Evolutionary conservation across 1,140 invertebrate species (phyloP).

Genomic region (Heliconius hewitsoni): DNA sequence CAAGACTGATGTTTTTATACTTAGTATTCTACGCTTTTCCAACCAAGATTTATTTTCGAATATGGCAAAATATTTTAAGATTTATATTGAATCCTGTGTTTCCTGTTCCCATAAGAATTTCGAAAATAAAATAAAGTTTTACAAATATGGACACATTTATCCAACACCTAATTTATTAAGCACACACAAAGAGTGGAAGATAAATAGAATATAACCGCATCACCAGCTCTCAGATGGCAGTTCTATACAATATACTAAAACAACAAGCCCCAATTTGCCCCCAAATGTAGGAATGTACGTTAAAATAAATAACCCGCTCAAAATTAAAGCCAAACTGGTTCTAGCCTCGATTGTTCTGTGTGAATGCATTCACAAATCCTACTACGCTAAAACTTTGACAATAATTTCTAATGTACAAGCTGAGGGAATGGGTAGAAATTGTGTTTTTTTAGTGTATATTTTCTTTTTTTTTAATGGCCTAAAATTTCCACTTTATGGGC

Average conservation of each 20-base stretch:
- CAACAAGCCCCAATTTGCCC: conserved; percentile 18
- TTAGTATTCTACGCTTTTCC: too few relatives aligned
- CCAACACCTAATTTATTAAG: too few relatives aligned
- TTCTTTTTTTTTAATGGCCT: background rate
- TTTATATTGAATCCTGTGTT: too few relatives aligned
- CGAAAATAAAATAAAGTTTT: too few relatives aligned
- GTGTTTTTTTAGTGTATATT: background rate
- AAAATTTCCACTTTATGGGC: too few relatives aligned
- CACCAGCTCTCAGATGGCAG: conserved; percentile 9
- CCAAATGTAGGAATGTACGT: conserved; percentile 25
- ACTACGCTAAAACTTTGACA: conserved; percentile 4
- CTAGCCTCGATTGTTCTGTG: conserved; percentile 22
- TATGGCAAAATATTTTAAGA: too few relatives aligned
- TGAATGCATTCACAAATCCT: conserved; percentile 27
- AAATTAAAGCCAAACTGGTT: conserved; percentile 25
- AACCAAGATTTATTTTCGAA: too few relatives aligned
- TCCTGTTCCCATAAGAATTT: too few relatives aligned
- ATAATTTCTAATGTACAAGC: background rate
- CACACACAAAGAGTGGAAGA: too few relatives aligned
- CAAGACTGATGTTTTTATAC: too few relatives aligned
- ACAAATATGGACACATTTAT: too few relatives aligned
- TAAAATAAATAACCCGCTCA: conserved; percentile 30
- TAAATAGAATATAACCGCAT: conserved; percentile 9
- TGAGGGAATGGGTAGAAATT: background rate
- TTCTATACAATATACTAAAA: conserved; percentile 18